Base-by-base conservation (phyloP, 1,140 invertebrate genomes). In the Calosoma granatense region DNA sequence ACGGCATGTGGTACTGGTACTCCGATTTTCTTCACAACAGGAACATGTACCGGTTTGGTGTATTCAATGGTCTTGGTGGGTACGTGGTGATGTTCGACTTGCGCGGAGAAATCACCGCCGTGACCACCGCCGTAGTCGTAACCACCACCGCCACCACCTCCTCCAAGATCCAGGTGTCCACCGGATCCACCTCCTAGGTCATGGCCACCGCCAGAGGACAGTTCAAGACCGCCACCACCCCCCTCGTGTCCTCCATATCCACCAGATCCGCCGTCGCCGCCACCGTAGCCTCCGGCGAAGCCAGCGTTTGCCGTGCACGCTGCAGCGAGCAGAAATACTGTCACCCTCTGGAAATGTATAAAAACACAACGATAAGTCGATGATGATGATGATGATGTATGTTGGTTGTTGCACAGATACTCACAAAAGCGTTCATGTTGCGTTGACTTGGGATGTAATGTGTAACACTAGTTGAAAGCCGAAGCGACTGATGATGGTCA, bases 1-100 rank as follows among this genome's bases (percentile, higher is more conserved):
- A 88, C 80, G 1, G 86, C 85, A 67, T 88, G 85, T 0, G 86
- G 85, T 54, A 87, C 81, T 9, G 83, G 83, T 30, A 87, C 80
- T 1, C 84, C 84, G 53, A 87, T 81, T 70, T 87, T 87, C 67
- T 87, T 86, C 57, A 85, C 80, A 61, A 87, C 82, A 11, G 82
- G 83, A 36, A 87, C 80, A 17, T 84, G 83, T 55, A 85, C 81
- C 0, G 82, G 80, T 64, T 86, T 85, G 1, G 82, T 80, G 66
- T 79, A 76, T 63, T 83, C 82, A 15, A 80, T 73, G 61, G 82
- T 79, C 4, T 81, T 78, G 22, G 74, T 74, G 15, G 72, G 69
- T 17, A 71, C 69, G 52, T 75, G 56, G 57, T 71, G 61, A 62
- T 71, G 63, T 63, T 69, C 59, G 56, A 63, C 64, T 64, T 65